Evolutionary conservation across 2,797 vertebrate genomes (phyloP), one percentile per base, ranked within the genome.

Genomic region (Synanceia verrucosa): DNA sequence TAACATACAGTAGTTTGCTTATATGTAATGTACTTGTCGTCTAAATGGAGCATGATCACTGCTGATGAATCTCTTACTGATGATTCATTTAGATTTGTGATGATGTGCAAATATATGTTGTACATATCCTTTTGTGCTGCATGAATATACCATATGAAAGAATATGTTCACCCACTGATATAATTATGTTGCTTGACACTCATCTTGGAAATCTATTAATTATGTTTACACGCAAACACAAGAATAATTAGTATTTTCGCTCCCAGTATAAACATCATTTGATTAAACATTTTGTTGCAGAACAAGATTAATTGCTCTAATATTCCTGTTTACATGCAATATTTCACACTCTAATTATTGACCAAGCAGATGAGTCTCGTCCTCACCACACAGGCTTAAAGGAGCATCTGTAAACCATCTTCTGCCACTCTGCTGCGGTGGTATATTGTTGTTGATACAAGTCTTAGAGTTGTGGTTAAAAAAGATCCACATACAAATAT

Each of bases 251-350:
- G 24, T 2, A 51, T 41, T 76, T 66, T 76, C 0, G 1, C n/a
- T 60, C 34, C 0, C 2, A 65, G 51, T 28, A 41, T 50, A 11
- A 82, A 73, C 63, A 63, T 57, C 0, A 65, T 65, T 75, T 75
- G 55, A 81, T 85, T 76, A 69, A 72, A 41, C 55, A 66, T 41
- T 82, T 71, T 56, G 46, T 53, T 18, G 13, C 65, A 36, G 19
- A 39, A 51, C n/a, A 51, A 50, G 16, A 11, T 53, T 65, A 70
- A 76, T 81, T 78, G 62, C 34, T 76, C 14, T 69, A 79, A 84
- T 84, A 39, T 70, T 70, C 47, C 9, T 9, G 62, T 83, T 78
- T 79, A 41, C 51, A 77, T 73, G 55, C 56, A 47, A 29, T 53
- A 39, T 36, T 6, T 67, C 31, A 36, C 33, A 2, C 9, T 47